Evolutionary conservation across 2,113 vertebrate species (phyloP).

Genomic region (Plestiodon gilberti): DNA sequence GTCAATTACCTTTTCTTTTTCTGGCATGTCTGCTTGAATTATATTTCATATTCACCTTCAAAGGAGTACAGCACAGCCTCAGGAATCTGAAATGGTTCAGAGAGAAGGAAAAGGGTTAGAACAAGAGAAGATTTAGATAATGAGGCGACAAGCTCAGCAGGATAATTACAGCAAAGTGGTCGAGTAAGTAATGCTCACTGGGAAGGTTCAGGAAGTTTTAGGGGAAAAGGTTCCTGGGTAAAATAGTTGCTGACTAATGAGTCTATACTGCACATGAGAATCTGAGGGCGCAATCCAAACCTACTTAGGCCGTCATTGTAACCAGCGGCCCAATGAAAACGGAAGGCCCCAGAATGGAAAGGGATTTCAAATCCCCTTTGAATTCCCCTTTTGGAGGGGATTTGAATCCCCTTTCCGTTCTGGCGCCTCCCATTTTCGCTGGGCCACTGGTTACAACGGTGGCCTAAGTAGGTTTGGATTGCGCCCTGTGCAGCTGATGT

Average conservation of each 20-base stretch:
- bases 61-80: neutral
- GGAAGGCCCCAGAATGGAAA: too few relatives aligned
- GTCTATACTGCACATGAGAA: neutral
- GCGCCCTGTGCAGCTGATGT: neutral
- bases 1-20: too few relatives aligned
- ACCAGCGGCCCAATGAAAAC: too few relatives aligned
- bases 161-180: neutral
- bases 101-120: conserved; percentile 5
- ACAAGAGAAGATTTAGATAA: neutral
- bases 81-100: neutral
- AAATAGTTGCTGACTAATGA: neutral
- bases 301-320: too few relatives aligned
- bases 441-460: too few relatives aligned
- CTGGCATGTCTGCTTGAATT: neutral
- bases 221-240: neutral
- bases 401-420: too few relatives aligned
- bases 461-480: too few relatives aligned
- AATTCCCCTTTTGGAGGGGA: too few relatives aligned
- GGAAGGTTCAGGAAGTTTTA: neutral
- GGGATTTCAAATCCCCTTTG: too few relatives aligned
- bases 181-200: neutral
- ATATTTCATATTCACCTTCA: conserved; percentile 6
- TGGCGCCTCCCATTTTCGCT: too few relatives aligned
- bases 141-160: neutral
- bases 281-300: too few relatives aligned